Base-by-base conservation (phyloP, 2,797 vertebrate species). In the Carapus acus region DNA sequence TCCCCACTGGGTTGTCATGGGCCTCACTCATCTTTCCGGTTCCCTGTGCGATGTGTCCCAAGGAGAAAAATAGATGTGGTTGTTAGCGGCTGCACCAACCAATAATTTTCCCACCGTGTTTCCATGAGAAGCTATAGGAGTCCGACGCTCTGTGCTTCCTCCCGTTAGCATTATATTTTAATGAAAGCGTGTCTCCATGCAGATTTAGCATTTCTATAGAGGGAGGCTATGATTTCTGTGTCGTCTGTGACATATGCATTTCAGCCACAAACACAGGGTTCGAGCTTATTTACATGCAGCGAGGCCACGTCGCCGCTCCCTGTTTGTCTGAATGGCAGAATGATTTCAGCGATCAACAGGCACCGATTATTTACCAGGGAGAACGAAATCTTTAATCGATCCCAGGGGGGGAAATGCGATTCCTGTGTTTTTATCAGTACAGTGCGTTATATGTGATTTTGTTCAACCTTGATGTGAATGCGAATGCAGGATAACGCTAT, bases 1-100 rank as follows among this genome's bases (percentile, higher is more conserved):
- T 72, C 79, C 77, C n/a, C n/a, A n/a, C 67, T 17, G 46, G 70
- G 69, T 74, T 73, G 79, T 80, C 84, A 73, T n/a, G n/a, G n/a
- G 56, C 15, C 41, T 54, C 7, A 45, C 57, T 74, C 59, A 53
- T 77, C 65, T 60, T 55, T 57, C 18, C 65, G 18, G 41, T 73
- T 43, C 68, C 66, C n/a, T 58, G 68, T 63, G 56, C 57, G 62
- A 41, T 44, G 23, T 39, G n/a, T 48, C 38, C 23, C 36, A 22
- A 16, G 18, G n/a, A 20, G 6, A 41, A 43, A 31, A 29, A 37
- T 21, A 37, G 52, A 41, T 43, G 12, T 4, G 18, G 34, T 54
- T 58, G 49, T 63, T 69, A 43, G 20, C 23, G 1, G 42, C 17
- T 45, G 43, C 56, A 60, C 38, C 38, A 58, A 43, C 34, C 17